phyloP scores from a whole-genome alignment of 2,797 vertebrate genomes.

The Myotis planiceps region DNA sequence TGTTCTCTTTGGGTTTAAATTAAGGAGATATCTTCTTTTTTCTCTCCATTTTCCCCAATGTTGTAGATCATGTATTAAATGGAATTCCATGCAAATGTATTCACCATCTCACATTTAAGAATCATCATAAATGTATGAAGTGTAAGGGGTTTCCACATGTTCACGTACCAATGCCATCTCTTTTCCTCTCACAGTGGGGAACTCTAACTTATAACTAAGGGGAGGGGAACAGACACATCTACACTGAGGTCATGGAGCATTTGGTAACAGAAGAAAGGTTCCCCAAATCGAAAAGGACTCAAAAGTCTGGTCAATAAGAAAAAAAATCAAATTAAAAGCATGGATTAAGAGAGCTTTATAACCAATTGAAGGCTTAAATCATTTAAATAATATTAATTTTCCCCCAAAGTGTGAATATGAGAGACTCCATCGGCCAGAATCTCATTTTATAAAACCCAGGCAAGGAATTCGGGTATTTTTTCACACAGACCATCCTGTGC shows the following conservation, averaged over 20 bases:
- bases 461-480: conserved; percentile 1
- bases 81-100: not conserved
- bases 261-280: not conserved
- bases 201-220: not conserved
- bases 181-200: not conserved
- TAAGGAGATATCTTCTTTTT: not conserved
- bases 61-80: not conserved
- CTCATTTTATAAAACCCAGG: conserved; percentile 17
- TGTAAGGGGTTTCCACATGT: not conserved
- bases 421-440: not conserved
- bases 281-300: not conserved
- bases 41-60: not conserved
- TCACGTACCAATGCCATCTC: not conserved
- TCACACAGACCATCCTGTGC: not conserved
- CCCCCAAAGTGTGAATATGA: conserved; percentile 18
- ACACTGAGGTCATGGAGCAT: conserved; percentile 37
- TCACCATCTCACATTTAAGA: not conserved
- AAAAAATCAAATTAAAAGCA: not conserved
- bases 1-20: not conserved
- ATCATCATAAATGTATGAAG: not conserved
- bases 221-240: conserved; percentile 18
- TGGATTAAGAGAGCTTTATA: not conserved
- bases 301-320: conserved; percentile 32
- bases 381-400: conserved; percentile 67
- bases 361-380: not conserved